phyloP scores from a whole-genome alignment of 2,888 invertebrate genomes.

The Cheilosia pagana region DNA sequence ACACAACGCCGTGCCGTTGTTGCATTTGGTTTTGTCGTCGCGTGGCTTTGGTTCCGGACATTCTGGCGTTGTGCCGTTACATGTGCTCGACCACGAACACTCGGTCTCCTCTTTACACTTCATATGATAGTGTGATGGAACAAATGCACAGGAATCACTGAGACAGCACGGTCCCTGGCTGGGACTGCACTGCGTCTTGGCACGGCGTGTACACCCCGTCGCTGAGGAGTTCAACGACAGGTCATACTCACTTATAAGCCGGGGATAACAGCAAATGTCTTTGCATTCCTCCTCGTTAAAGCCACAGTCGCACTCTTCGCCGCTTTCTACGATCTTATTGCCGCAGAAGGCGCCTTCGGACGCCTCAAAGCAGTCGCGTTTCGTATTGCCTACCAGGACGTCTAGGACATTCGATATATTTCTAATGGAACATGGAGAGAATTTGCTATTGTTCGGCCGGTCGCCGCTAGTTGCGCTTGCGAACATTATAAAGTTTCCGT shows the following conservation, averaged over 20 bases:
- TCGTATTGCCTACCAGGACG: constrained; percentile 94
- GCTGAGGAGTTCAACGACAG: constrained; percentile 88
- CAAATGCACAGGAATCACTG: constrained; percentile 90
- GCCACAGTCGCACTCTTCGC: constrained; percentile 99
- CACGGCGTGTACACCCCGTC: constrained; percentile 91
- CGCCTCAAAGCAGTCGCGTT: constrained; percentile 96
- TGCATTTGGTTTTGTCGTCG: constrained; percentile 96
- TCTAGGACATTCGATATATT: constrained; percentile 98
- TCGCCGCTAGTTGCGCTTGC: constrained; percentile 99
- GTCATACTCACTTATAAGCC: constrained; percentile 89
- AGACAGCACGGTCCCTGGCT: constrained; percentile 99
- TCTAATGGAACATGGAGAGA: constrained; percentile 96
- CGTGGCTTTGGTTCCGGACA: constrained; percentile 94
- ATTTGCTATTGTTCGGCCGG: constrained; percentile 98
- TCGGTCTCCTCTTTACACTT: constrained; percentile 94
- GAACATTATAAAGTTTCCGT: constrained; percentile 99
- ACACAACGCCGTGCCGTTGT: constrained; percentile 95
- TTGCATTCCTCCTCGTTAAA: constrained; percentile 96
- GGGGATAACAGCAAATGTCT: constrained; percentile 96
- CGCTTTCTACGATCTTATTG: constrained; percentile 98
- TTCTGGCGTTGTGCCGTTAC: constrained; percentile 92
- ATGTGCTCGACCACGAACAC: constrained; percentile 94
- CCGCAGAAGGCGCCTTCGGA: constrained; percentile 98
- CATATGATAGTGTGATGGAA: constrained; percentile 86
- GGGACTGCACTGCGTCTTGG: constrained; percentile 92